phyloP scores from a whole-genome alignment of 2,888 invertebrate species.

The Encarsia formosa region DNA sequence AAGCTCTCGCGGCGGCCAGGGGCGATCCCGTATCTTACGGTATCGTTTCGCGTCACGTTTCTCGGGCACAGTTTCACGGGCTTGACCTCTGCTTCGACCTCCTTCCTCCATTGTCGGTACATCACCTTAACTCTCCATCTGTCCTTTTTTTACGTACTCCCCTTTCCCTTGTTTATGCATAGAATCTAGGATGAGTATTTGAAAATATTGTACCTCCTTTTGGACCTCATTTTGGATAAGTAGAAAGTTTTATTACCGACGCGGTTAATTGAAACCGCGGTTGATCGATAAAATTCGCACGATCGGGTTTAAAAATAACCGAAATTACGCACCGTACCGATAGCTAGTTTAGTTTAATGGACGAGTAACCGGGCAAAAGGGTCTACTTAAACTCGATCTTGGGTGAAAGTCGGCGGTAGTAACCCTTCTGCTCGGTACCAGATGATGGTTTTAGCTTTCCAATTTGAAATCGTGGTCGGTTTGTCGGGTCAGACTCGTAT shows the following conservation, averaged over 20 bases:
- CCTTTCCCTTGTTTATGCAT: no score
- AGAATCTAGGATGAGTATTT: no score
- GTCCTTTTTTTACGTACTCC: neutral
- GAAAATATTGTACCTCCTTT: no score
- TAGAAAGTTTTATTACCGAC: no score
- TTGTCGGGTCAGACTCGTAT: neutral
- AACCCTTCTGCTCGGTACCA: constrained; percentile 9
- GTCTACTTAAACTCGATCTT: neutral
- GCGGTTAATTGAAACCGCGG: no score
- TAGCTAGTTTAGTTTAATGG: neutral
- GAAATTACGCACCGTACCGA: neutral
- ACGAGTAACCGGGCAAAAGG: neutral
- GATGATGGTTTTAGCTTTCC: constrained; percentile 13
- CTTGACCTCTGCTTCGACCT: constrained; percentile 34
- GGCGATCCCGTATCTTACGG: constrained; percentile 27
- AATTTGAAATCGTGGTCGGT: constrained; percentile 6
- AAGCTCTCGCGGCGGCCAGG: constrained; percentile 5
- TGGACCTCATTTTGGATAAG: no score
- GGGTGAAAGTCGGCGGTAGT: constrained; percentile 11
- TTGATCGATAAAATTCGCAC: no score
- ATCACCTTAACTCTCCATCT: neutral
- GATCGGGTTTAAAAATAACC: no score
- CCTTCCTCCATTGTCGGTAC: constrained; percentile 29
- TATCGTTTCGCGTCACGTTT: constrained; percentile 32
- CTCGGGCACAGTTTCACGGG: constrained; percentile 32